phyloP scores from a whole-genome alignment of 2,888 invertebrate species.

The Eulithis prunata region DNA sequence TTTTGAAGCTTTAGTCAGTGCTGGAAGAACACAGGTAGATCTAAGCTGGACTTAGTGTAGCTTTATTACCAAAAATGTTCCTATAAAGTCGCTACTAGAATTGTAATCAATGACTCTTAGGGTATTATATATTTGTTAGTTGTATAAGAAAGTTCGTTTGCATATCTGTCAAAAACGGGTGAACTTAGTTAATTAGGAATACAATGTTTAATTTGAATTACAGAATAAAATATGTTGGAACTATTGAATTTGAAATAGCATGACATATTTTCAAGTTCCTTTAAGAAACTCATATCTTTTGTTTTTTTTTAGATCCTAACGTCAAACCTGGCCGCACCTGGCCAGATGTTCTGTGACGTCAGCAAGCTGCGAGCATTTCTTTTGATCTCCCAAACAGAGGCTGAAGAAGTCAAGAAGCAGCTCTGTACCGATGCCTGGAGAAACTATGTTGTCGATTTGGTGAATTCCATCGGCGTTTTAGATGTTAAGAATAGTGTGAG shows the following conservation, averaged over 20 bases:
- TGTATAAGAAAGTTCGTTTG: too few relatives aligned
- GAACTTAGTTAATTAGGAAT: too few relatives aligned
- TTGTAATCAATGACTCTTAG: too few relatives aligned
- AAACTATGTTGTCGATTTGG: constrained; percentile 66
- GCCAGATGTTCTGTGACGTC: constrained; percentile 74
- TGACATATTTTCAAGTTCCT: too few relatives aligned
- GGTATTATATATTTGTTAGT: too few relatives aligned
- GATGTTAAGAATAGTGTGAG: constrained; percentile 74
- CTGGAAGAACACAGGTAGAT: constrained; percentile 72
- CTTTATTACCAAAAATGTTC: too few relatives aligned
- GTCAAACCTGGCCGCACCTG: constrained; percentile 65
- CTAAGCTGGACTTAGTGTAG: neutral
- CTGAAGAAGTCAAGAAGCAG: constrained; percentile 54
- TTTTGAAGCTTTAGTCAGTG: constrained; percentile 73
- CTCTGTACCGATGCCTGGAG: constrained; percentile 73
- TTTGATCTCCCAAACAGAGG: constrained; percentile 56
- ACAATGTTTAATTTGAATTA: too few relatives aligned
- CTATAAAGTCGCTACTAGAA: too few relatives aligned
- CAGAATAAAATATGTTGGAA: too few relatives aligned
- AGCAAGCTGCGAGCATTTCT: constrained; percentile 67
- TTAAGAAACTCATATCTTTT: too few relatives aligned
- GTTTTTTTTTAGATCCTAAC: constrained; percentile 62
- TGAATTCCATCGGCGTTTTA: constrained; percentile 69
- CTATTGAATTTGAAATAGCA: too few relatives aligned
- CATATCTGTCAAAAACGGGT: too few relatives aligned